Evolutionary conservation across 2,888 invertebrate genomes (phyloP), one percentile per base, ranked within the genome.

Genomic region (Cactoblastis cactorum): DNA sequence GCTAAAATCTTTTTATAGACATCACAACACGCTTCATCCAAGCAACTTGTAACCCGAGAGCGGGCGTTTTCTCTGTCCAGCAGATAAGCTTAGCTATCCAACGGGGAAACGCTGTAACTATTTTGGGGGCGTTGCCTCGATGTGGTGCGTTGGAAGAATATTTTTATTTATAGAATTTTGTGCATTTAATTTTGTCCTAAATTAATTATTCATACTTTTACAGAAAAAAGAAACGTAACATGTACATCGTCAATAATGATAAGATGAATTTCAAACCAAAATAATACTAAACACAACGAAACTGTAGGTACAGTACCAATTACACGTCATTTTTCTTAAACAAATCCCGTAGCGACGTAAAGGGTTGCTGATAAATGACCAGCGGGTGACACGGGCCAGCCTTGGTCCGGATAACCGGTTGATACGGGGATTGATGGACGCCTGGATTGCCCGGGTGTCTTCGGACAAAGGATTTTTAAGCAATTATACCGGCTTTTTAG

Each of bases 351-450:
- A 71, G 72, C 73, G 71, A 65, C 66, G 66, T 72, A n/a, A 77
- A 80, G 80, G 80, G 82, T 80, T 77, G 70, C 28, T 85, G 82
- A 85, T 80, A 83, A 85, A 85, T 79, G 83, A 75, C 72, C 70
- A 67, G 32, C 66, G 73, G 72, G 62, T 71, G 70, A 71, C 74
- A 64, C 58, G 60, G 61, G 63, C 65, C 67, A 69, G 77, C 69
- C 77, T 74, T 70, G 66, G 62, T 53, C 65, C 65, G 67, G 77
- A 73, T 75, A 80, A 76, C 81, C 77, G 77, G 82, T n/a, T 35
- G 48, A 48, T 48, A 48, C 48, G 48, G 48, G 48, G 48, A 48
- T 48, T 46, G 45, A 46, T 46, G 45, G 34, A 34, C 34, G 12
- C 24, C 46, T 37, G 37, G 35, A 15, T 28, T 46, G 12, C 24